These are phyloP conservation scores for Asarcornis scutulata DNA, from an alignment of 2,113 vertebrate species.

Conservation along the genomic window DNA sequence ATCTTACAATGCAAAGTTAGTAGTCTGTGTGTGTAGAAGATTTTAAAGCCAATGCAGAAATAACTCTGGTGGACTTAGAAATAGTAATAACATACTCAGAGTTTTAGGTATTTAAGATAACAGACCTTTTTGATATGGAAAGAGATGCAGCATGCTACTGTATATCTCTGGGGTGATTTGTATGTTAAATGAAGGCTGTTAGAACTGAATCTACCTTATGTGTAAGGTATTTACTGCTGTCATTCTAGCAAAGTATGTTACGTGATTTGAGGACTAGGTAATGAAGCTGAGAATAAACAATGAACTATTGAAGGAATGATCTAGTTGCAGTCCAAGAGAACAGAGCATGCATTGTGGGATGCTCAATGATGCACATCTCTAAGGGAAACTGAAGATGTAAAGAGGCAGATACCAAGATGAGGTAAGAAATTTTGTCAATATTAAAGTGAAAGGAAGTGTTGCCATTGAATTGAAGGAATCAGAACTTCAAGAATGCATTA, in stretches of 20 bases:
- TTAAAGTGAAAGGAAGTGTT: constrained; percentile 17
- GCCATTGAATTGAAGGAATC: background rate
- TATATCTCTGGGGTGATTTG: background rate
- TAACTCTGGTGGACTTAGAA: background rate
- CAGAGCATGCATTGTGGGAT: constrained; percentile 39
- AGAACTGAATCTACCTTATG: constrained; percentile 2
- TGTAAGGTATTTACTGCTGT: background rate
- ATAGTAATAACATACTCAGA: background rate
- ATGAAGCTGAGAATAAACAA: background rate
- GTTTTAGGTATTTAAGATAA: background rate
- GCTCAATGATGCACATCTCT: background rate
- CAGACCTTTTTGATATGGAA: background rate
- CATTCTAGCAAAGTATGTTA: background rate
- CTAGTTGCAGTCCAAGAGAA: background rate
- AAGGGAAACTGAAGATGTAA: constrained; percentile 51
- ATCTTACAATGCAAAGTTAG: background rate
- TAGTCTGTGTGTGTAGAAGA: background rate
- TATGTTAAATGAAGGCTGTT: background rate
- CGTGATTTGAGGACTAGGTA: background rate
- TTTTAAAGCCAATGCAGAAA: background rate
- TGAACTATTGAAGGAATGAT: constrained; percentile 19
- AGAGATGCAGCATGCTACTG: background rate
- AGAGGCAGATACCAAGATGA: constrained; percentile 26
- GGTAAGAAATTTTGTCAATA: constrained; percentile 34
- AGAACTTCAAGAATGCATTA: background rate